A percentile compares a stretch with the other conserved stretches of the same genome.
Conservation (phyloP, 64 coral and sea anemone genomes). For the Pocillopora verrucosa region DNA sequence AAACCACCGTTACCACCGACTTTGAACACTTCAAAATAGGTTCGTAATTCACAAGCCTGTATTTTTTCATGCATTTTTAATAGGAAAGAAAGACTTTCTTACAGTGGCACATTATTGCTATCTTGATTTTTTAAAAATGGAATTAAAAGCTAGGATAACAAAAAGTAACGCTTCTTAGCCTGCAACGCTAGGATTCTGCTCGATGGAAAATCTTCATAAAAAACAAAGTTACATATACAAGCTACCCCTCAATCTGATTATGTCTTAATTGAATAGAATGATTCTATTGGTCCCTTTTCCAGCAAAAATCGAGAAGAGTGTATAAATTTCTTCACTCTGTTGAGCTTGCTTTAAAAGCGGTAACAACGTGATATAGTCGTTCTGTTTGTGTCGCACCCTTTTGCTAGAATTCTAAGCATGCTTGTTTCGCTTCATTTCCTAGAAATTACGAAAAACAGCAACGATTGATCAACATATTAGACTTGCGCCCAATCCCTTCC, state of each 20-base stretch:
- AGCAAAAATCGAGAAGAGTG: not conserved
- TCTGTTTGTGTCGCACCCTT: not conserved
- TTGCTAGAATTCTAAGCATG: not conserved
- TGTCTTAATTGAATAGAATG: not conserved
- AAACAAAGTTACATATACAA: not conserved
- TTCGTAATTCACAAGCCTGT: not conserved
- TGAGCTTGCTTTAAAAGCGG: not conserved
- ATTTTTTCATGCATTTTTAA: not conserved
- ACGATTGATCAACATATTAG: no score
- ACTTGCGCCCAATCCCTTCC: no score
- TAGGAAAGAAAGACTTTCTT: not conserved
- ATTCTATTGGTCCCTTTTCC: not conserved
- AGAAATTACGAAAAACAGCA: not conserved
- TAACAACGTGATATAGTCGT: not conserved
- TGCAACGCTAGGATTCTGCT: not conserved
- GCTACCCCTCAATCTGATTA: not conserved
- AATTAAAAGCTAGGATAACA: not conserved
- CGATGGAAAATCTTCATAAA: not conserved
- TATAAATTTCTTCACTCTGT: not conserved
- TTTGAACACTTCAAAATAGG: not conserved
- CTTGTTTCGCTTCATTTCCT: not conserved
- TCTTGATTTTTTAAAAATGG: not conserved
- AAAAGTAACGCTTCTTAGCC: not conserved
- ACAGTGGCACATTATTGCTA: constrained; percentile 18
- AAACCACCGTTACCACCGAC: not conserved